Percentiles rank a stretch among this genome's conserved stretches.
Evolutionary conservation across 2,113 vertebrate genomes (phyloP).

Genomic region (Chinchilla lanigera): DNA sequence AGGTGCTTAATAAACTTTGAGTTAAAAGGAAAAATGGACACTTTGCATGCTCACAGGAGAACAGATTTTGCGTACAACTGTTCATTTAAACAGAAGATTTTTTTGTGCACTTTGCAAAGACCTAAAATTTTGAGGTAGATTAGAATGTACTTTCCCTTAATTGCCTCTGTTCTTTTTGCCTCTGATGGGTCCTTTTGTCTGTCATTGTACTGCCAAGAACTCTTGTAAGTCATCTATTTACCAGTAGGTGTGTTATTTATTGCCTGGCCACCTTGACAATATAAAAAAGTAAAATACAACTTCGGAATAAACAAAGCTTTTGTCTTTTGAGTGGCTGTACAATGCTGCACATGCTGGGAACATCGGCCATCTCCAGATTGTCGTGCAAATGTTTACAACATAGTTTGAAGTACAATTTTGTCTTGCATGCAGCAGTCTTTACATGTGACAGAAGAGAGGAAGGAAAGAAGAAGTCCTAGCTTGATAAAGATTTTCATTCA

Average conservation of each 20-base stretch:
- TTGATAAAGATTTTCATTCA: conserved; percentile 37
- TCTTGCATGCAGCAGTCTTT: conserved; percentile 52
- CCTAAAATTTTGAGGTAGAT: conserved; percentile 36
- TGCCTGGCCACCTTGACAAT: neutral
- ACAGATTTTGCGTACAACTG: neutral
- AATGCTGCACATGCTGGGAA: neutral
- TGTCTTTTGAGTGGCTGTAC: conserved; percentile 48
- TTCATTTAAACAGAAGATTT: conserved; percentile 45
- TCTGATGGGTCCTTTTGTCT: conserved; percentile 23
- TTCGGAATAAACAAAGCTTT: neutral
- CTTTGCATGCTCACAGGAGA: conserved; percentile 9
- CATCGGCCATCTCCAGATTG: neutral
- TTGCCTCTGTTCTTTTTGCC: conserved; percentile 17
- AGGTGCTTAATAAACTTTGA: conserved; percentile 17
- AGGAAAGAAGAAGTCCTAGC: neutral
- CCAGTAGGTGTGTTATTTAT: conserved; percentile 63
- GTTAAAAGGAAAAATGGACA: conserved; percentile 15
- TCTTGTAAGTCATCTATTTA: conserved; percentile 53
- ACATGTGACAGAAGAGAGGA: neutral
- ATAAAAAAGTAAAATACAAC: conserved; percentile 50
- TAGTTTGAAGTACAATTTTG: conserved; percentile 52
- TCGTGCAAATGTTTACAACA: conserved; percentile 58
- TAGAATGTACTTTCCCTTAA: conserved; percentile 13
- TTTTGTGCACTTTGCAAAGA: neutral
- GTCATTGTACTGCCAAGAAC: conserved; percentile 24